Evolutionary conservation across 53 echinoderm and acorn worm species (phyloP).

Genomic region (Crossaster papposus): DNA sequence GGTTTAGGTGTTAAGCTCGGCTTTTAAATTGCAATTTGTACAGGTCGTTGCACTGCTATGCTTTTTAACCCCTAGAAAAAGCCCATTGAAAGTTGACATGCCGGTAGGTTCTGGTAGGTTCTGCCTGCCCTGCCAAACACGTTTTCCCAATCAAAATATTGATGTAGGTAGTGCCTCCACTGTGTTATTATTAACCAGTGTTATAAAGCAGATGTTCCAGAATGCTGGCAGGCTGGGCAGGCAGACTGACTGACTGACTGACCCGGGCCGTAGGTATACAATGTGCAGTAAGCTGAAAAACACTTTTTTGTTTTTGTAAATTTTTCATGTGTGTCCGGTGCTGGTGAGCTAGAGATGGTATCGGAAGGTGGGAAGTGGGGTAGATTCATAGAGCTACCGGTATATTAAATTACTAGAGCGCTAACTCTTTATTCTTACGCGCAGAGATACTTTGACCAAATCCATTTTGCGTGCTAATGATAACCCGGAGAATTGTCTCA

Average conservation of each 20-base stretch:
- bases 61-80: neutral
- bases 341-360: too few relatives aligned
- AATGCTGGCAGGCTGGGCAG: neutral
- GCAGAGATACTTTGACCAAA: too few relatives aligned
- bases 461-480: too few relatives aligned
- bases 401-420: too few relatives aligned
- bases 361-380: too few relatives aligned
- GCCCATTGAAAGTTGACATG: constrained; percentile 21
- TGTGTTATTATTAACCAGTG: constrained; percentile 28
- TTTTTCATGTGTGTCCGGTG: neutral
- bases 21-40: neutral
- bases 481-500: too few relatives aligned
- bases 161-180: neutral
- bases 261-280: neutral
- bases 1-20: neutral
- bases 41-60: constrained; percentile 17
- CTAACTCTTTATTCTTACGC: too few relatives aligned
- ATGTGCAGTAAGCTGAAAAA: neutral
- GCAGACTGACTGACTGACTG: neutral
- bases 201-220: constrained; percentile 45
- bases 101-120: too few relatives aligned
- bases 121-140: neutral
- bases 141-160: constrained; percentile 45
- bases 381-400: too few relatives aligned
- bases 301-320: neutral